These are phyloP conservation scores for Herminia tarsipennalis DNA, from an alignment of 2,888 invertebrate genomes.

Conservation along the genomic window DNA sequence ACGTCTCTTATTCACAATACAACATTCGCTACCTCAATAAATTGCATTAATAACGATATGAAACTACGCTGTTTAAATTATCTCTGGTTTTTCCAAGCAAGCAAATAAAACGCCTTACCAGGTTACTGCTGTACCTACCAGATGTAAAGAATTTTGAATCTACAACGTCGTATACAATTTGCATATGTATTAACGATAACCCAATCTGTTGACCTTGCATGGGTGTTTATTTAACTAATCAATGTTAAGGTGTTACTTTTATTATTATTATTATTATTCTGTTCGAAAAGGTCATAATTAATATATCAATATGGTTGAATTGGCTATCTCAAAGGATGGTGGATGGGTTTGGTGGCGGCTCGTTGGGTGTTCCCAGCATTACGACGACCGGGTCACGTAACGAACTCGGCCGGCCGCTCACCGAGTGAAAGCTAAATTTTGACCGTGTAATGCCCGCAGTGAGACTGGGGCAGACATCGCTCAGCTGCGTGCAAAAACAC, in stretches of 20 bases:
- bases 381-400: constrained; percentile 53
- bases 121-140: constrained; percentile 31
- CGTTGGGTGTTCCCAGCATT: constrained; percentile 69
- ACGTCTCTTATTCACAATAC: constrained; percentile 16
- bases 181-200: constrained; percentile 70
- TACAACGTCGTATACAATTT: constrained; percentile 49
- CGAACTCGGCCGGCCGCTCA: constrained; percentile 43
- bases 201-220: constrained; percentile 50
- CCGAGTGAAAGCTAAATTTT: constrained; percentile 66
- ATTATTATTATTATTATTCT: constrained; percentile 18
- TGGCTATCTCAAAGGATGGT: no score
- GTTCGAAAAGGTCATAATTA: constrained; percentile 18
- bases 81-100: constrained; percentile 59
- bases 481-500: constrained; percentile 26
- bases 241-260: constrained; percentile 27
- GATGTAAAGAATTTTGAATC: constrained; percentile 57
- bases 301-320: constrained; percentile 23
- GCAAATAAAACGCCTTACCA: constrained; percentile 26
- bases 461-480: constrained; percentile 14
- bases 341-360: constrained; percentile 28
- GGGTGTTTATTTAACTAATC: constrained; percentile 46
- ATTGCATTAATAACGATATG: constrained; percentile 57
- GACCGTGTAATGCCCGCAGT: constrained; percentile 35
- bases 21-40: constrained; percentile 47
- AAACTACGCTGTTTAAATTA: constrained; percentile 45